Conservation (phyloP, 2,888 invertebrate species). For the Steinernema scapterisci region DNA sequence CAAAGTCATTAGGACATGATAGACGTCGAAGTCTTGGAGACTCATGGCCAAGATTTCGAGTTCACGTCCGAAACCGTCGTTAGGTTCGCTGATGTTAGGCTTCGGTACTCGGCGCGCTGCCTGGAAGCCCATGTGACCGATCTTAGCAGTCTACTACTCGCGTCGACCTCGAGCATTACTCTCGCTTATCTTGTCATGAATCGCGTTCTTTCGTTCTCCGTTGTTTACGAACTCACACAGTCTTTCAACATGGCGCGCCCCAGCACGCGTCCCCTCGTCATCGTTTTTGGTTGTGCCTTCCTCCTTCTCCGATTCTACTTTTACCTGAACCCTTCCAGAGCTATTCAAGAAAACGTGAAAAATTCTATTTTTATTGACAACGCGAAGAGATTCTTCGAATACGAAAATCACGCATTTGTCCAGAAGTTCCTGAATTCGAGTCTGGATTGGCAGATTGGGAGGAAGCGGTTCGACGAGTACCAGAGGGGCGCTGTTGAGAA, state of each 20-base stretch:
- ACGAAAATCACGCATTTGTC: background rate
- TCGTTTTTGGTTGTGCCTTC: background rate
- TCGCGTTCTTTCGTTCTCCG: background rate
- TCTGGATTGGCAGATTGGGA: background rate
- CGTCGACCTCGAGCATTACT: no score
- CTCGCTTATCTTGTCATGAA: background rate
- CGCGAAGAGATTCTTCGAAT: background rate
- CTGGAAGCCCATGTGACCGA: no score
- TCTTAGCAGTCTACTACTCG: no score
- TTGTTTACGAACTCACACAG: background rate
- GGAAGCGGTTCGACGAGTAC: slow-evolving; percentile 5
- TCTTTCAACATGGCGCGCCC: background rate
- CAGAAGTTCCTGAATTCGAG: background rate
- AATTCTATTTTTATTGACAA: background rate
- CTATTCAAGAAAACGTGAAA: background rate
- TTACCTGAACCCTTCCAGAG: background rate
- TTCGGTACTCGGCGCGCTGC: no score
- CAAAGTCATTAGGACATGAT: background rate
- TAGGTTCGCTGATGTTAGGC: background rate
- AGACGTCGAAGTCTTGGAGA: background rate
- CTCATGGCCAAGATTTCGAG: background rate
- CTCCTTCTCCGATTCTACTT: no score
- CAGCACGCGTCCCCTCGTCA: background rate
- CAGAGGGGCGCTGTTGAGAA: background rate
- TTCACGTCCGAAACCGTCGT: background rate